Percentiles rank a stretch among this genome's conserved stretches.
phyloP scores from a whole-genome alignment of 2,113 vertebrate species.

The Euleptes europaea region DNA sequence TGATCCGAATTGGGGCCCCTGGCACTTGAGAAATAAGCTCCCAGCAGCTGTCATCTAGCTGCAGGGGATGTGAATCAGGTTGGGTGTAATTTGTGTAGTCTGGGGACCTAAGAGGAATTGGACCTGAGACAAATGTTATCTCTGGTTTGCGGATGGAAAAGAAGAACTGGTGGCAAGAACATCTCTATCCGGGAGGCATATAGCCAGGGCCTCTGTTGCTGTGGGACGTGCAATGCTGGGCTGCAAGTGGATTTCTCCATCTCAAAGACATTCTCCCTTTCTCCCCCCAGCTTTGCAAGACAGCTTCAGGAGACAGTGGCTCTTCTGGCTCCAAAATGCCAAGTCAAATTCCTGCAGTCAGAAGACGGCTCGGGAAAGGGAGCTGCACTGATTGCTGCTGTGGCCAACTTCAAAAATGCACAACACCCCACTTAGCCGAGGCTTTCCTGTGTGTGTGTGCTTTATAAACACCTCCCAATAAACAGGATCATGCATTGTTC shows the following conservation, averaged over 20 bases:
- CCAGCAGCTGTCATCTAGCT: no score
- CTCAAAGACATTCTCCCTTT: background rate
- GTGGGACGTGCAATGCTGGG: background rate
- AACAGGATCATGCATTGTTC: background rate
- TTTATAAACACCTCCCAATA: background rate
- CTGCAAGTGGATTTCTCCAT: background rate
- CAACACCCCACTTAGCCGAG: background rate
- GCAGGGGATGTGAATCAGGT: no score
- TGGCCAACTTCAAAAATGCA: conserved; percentile 58
- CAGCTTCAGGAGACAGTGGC: conserved; percentile 69
- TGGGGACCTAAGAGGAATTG: no score
- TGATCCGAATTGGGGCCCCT: no score
- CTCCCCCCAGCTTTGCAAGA: conserved; percentile 76
- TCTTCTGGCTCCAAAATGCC: conserved; percentile 80
- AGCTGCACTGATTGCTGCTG: conserved; percentile 85
- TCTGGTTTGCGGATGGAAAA: background rate
- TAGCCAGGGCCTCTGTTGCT: background rate
- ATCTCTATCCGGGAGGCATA: background rate
- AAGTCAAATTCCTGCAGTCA: conserved; percentile 78
- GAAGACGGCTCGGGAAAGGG: conserved; percentile 89
- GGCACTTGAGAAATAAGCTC: no score
- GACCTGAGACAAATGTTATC: background rate
- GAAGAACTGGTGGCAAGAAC: background rate
- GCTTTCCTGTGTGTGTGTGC: background rate
- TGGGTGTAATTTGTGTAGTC: no score